Base-by-base conservation (phyloP, 2,797 vertebrate species). In the Phrynocephalus vlangalii region DNA sequence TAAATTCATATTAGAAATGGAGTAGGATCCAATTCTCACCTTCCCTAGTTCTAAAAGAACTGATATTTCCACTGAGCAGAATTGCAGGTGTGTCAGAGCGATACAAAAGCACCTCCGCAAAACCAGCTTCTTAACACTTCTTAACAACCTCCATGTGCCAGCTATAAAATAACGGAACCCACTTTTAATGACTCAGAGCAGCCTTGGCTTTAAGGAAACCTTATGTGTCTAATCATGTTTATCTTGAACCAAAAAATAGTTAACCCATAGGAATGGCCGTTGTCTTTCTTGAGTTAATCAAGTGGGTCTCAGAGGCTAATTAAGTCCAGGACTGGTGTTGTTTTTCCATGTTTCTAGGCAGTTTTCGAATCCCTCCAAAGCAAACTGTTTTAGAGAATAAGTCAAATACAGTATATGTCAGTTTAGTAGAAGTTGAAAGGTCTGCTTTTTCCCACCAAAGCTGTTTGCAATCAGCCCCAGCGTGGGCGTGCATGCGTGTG, bases 401-500 rank as follows among this genome's bases (percentile, higher is more conserved):
- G 94, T 96, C 94, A 96, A 95, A 96, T 96, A 95, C 95, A 96
- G 96, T 95, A 95, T 95, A 94, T 94, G 96, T 95, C 96, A 97
- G 91, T 94, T 96, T 96, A 95, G 95, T 94, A 91, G 96, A 93
- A 95, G 96, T 96, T 96, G 96, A 98, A 98, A 98, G 97, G 97
- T 97, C 97, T 96, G 95, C 92, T 83, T 97, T 97, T 98, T 98
- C 97, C 97, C 97, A 98, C 96, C 97, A 97, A 96, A 97, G 94
- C 95, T 96, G 97, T 97, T 97, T 96, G 95, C 94, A 96, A 96
- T 97, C 96, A 94, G 94, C 96, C 96, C 96, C 94, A 87, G 95
- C 95, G 96, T 97, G 97, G 96, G 97, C 38, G 97, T 87, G 96
- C 89, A 94, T 90, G 95, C 95, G 96, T 96, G 96, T 97, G 97